A percentile compares a stretch with the other conserved stretches of the same genome.
Conservation (phyloP, 2,888 invertebrate species). For the Oscheius sp. region DNA sequence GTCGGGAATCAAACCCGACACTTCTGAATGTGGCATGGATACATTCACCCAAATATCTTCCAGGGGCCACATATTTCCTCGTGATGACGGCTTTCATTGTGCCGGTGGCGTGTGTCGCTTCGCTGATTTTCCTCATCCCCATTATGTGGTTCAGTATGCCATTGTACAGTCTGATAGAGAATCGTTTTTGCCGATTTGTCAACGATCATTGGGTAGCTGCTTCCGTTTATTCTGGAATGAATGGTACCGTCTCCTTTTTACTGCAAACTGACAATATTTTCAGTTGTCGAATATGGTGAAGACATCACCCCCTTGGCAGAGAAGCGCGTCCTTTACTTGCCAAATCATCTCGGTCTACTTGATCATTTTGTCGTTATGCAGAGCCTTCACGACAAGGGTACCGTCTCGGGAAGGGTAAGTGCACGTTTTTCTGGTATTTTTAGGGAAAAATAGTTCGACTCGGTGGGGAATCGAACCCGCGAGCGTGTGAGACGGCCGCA, state of each 20-base stretch:
- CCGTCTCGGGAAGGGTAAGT: slow-evolving; percentile 60
- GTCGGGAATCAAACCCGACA: too few relatives aligned
- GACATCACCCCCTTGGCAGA: slow-evolving; percentile 56
- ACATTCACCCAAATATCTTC: slow-evolving; percentile 18
- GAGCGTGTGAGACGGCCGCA: too few relatives aligned
- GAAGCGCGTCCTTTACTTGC: slow-evolving; percentile 60
- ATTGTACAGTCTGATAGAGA: slow-evolving; percentile 65
- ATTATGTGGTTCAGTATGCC: slow-evolving; percentile 61
- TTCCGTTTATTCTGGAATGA: slow-evolving; percentile 63
- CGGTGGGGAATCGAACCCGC: too few relatives aligned
- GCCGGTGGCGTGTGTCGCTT: slow-evolving; percentile 65
- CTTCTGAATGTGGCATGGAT: background rate
- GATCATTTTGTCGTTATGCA: slow-evolving; percentile 72
- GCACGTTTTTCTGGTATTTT: background rate
- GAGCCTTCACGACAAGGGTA: slow-evolving; percentile 63
- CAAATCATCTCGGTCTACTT: slow-evolving; percentile 69
- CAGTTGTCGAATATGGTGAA: slow-evolving; percentile 66
- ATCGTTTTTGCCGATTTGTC: slow-evolving; percentile 66
- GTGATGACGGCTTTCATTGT: slow-evolving; percentile 68
- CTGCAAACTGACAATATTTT: slow-evolving; percentile 20
- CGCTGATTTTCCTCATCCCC: slow-evolving; percentile 60
- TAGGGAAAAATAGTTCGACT: too few relatives aligned
- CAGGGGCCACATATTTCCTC: slow-evolving; percentile 66
- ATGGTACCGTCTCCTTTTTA: slow-evolving; percentile 34
- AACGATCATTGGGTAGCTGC: slow-evolving; percentile 70